phyloP scores from a whole-genome alignment of 2,797 vertebrate genomes.

The Bovichtus variegatus region DNA sequence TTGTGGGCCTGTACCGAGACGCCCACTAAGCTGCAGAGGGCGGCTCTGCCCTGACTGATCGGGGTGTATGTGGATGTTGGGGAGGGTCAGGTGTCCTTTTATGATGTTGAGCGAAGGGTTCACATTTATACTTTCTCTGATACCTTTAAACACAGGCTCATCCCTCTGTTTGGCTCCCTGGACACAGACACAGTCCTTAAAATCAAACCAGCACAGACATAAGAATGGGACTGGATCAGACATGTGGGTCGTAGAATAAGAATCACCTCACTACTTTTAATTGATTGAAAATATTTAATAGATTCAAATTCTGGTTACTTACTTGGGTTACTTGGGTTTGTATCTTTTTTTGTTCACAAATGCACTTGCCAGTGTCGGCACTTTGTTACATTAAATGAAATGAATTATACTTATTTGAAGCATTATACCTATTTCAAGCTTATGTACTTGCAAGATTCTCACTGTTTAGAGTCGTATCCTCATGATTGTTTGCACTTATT shows the following conservation, averaged over 20 bases:
- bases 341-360: neutral
- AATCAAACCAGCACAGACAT: neutral
- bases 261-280: neutral
- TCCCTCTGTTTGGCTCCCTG: conserved; percentile 21
- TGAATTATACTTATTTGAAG: too few relatives aligned
- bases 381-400: neutral
- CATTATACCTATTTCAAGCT: too few relatives aligned
- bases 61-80: conserved; percentile 24
- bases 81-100: conserved; percentile 37
- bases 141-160: conserved; percentile 1
- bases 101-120: neutral
- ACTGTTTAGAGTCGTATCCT: too few relatives aligned
- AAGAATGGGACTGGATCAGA: neutral
- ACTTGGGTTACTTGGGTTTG: too few relatives aligned
- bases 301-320: neutral
- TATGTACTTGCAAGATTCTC: too few relatives aligned
- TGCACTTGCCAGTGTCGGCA: neutral
- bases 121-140: conserved; percentile 35
- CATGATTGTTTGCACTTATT: too few relatives aligned
- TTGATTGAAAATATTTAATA: neutral
- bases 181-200: neutral
- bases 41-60: neutral
- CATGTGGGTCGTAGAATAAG: neutral
- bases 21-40: neutral
- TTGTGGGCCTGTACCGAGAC: conserved; percentile 6